Percentiles rank a stretch among this genome's conserved stretches.
phyloP scores from a whole-genome alignment of 2,797 vertebrate genomes.

The Aselliscus stoliczkanus region DNA sequence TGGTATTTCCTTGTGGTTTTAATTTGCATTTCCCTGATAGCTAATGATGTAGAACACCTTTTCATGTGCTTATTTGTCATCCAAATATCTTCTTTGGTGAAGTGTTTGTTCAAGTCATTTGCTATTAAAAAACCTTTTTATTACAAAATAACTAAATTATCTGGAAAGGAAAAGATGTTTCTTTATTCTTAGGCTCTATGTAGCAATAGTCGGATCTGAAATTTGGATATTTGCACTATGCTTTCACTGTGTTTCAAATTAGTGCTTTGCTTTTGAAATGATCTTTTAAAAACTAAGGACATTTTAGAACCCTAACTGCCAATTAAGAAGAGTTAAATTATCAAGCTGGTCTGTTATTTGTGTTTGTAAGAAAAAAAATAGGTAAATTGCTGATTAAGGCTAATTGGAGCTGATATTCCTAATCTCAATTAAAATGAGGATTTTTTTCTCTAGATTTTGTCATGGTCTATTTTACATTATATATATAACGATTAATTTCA shows the following conservation, averaged over 20 bases:
- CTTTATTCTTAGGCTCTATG: constrained; percentile 58
- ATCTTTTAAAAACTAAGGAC: constrained; percentile 30
- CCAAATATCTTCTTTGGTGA: not conserved
- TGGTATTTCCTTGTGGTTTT: not conserved
- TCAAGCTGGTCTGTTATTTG: not conserved
- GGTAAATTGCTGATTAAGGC: constrained; percentile 5
- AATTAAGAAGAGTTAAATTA: constrained; percentile 37
- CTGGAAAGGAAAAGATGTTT: constrained; percentile 57
- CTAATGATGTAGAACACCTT: not conserved
- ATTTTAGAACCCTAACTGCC: constrained; percentile 5
- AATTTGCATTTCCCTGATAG: not conserved
- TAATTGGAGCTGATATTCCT: constrained; percentile 4
- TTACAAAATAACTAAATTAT: constrained; percentile 39
- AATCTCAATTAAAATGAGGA: constrained; percentile 14
- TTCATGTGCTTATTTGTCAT: not conserved
- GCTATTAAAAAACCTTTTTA: not conserved
- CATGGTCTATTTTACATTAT: not conserved
- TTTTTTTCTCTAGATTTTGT: not conserved
- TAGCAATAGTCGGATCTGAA: constrained; percentile 57
- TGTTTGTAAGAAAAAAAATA: not conserved
- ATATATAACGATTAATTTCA: constrained; percentile 40
- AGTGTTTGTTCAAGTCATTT: not conserved
- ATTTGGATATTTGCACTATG: constrained; percentile 32
- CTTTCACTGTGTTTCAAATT: constrained; percentile 41
- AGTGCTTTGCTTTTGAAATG: constrained; percentile 51